Percentiles rank a stretch among this genome's conserved stretches.
Evolutionary conservation across 2,113 vertebrate species (phyloP).

Genomic region (Oncorhynchus kisutch): DNA sequence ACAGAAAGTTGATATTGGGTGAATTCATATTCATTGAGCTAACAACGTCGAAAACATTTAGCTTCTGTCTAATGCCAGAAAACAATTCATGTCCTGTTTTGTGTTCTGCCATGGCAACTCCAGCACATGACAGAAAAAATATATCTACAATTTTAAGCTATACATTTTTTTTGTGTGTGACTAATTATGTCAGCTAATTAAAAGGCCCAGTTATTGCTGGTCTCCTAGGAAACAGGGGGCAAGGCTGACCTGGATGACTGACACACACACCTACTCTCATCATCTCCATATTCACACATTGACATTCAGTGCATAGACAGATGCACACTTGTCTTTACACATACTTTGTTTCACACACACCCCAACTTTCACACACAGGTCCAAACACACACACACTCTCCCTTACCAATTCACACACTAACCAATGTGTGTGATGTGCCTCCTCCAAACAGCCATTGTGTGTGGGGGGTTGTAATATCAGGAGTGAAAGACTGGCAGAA

Average conservation of each 20-base stretch:
- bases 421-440: conserved; percentile 28
- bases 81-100: too few species aligned
- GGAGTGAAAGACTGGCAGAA: not conserved
- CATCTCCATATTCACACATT: not conserved
- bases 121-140: not conserved
- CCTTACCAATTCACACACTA: conserved; percentile 23
- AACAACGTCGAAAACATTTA: too few species aligned
- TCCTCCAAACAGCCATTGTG: not conserved
- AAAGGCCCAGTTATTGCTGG: conserved; percentile 63
- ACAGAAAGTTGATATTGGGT: not conserved
- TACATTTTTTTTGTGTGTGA: conserved; percentile 8
- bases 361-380: not conserved
- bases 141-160: conserved; percentile 30
- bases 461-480: not conserved
- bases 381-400: conserved; percentile 4
- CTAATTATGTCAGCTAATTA: conserved; percentile 72
- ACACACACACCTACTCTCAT: conserved; percentile 35
- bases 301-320: not conserved
- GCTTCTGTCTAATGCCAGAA: too few species aligned
- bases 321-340: conserved; percentile 1
- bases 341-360: not conserved
- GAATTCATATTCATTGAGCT: too few species aligned
- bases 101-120: not conserved
- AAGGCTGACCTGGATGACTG: conserved; percentile 56
- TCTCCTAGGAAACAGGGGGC: conserved; percentile 54